Conservation (phyloP, 1,140 invertebrate genomes). For the Drosophila sp. region DNA sequence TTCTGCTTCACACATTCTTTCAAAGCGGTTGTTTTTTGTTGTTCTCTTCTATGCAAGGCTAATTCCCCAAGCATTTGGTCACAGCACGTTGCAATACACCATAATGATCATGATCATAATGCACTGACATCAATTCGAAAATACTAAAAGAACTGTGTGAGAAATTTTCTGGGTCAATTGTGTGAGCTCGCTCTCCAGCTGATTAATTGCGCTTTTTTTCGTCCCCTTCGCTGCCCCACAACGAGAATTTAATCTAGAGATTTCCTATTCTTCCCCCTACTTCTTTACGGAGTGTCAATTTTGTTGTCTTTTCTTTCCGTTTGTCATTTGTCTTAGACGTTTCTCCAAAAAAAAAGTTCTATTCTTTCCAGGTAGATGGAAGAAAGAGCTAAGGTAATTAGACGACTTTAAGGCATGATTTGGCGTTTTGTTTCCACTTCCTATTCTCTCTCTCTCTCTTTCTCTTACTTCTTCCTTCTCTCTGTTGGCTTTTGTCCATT, state of each 20-base stretch:
- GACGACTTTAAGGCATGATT: constrained; percentile 41
- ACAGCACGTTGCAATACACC: constrained; percentile 46
- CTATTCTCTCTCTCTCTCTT: background rate
- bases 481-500: constrained; percentile 22
- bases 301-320: constrained; percentile 35
- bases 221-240: constrained; percentile 22
- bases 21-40: constrained; percentile 41
- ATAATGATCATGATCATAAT: constrained; percentile 10
- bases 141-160: constrained; percentile 18
- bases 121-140: constrained; percentile 38
- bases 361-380: background rate
- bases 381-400: constrained; percentile 49
- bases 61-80: constrained; percentile 63
- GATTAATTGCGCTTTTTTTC: constrained; percentile 61
- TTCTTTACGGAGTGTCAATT: constrained; percentile 40
- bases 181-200: constrained; percentile 39
- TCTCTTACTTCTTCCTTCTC: constrained; percentile 13
- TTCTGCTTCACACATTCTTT: constrained; percentile 42
- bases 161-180: constrained; percentile 59
- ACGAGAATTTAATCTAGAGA: constrained; percentile 20
- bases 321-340: constrained; percentile 47
- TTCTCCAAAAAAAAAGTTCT: too few relatives aligned
- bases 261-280: constrained; percentile 31
- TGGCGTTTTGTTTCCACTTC: background rate
- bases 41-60: constrained; percentile 27